These are phyloP conservation scores for Melinaea menophilus DNA, from an alignment of 2,888 invertebrate species.

Conservation along the genomic window DNA sequence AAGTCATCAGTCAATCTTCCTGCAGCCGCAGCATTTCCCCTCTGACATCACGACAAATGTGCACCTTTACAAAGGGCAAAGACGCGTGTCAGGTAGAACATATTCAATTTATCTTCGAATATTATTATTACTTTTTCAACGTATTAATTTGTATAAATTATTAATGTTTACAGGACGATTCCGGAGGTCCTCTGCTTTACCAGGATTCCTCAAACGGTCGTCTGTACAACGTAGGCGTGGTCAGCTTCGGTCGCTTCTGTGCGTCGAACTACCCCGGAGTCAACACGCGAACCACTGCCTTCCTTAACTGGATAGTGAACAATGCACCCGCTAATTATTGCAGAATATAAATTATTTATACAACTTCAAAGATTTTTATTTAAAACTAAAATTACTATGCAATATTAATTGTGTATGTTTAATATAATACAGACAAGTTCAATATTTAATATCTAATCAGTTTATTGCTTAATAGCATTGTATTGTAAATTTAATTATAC, in stretches of 20 bases:
- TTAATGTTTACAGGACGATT: constrained; percentile 53
- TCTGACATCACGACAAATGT: constrained; percentile 56
- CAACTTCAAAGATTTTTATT: background rate
- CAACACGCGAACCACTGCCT: constrained; percentile 74
- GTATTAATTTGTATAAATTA: background rate
- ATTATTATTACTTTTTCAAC: background rate
- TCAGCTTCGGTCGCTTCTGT: constrained; percentile 77
- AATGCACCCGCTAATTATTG: constrained; percentile 52
- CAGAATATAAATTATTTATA: constrained; percentile 35
- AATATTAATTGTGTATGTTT: too few relatives aligned
- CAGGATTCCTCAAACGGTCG: constrained; percentile 56
- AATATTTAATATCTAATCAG: too few relatives aligned
- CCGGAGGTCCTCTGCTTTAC: constrained; percentile 79
- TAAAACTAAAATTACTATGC: background rate
- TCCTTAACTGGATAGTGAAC: constrained; percentile 75
- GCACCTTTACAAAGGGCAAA: constrained; percentile 51
- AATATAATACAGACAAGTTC: too few relatives aligned
- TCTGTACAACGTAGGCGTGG: constrained; percentile 68
- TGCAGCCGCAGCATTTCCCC: constrained; percentile 51
- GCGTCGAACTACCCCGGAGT: constrained; percentile 68
- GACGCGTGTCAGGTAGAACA: constrained; percentile 53
- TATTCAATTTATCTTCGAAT: too few relatives aligned
- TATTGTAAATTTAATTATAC: too few relatives aligned
- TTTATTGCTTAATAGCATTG: too few relatives aligned
- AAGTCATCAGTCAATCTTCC: constrained; percentile 60